phyloP scores from a whole-genome alignment of 2,113 vertebrate genomes.

The Passer montanus region DNA sequence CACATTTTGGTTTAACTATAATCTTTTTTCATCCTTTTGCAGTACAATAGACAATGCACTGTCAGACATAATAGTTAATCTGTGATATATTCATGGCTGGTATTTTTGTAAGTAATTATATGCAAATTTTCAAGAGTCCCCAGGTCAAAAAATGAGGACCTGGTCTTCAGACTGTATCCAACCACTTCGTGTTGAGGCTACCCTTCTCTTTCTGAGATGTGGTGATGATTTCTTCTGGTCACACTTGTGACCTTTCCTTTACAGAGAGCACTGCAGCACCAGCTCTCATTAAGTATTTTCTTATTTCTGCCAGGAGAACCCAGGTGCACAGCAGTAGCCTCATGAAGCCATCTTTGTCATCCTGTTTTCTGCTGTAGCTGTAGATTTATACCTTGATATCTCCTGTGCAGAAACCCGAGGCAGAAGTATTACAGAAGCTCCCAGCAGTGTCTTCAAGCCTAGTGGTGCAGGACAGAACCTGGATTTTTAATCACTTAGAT shows the following conservation, averaged over 20 bases:
- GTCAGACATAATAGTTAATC: neutral
- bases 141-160: neutral
- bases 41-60: neutral
- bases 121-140: neutral
- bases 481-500: neutral
- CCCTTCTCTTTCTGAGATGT: neutral
- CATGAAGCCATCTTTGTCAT: neutral
- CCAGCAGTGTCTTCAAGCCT: neutral
- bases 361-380: neutral
- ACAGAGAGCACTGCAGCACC: neutral
- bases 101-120: neutral
- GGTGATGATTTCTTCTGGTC: neutral
- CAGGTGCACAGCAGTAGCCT: neutral
- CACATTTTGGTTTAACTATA: neutral
- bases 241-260: neutral
- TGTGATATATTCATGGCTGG: neutral
- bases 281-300: neutral
- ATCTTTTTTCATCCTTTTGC: neutral
- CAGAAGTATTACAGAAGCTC: neutral
- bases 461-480: neutral
- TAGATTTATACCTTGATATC: neutral
- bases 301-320: neutral
- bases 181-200: neutral
- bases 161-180: neutral
- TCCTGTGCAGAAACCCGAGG: neutral